phyloP scores from a whole-genome alignment of 1,140 invertebrate species.

The Vanessa atalanta region DNA sequence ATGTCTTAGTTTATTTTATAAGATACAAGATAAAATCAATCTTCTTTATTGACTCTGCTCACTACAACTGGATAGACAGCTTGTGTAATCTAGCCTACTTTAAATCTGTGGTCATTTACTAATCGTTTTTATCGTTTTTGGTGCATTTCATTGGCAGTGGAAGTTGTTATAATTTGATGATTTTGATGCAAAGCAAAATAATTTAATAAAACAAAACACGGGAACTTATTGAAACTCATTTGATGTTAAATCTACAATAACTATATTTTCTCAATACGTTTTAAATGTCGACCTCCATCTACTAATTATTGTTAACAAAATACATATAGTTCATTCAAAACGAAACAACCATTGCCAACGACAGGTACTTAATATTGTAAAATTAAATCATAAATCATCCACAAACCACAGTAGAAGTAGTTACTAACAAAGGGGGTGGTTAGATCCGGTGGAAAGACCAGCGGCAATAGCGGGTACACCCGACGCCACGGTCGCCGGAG shows the following conservation, averaged over 20 bases:
- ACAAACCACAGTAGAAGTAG: conserved; percentile 57
- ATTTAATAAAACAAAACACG: too few species aligned
- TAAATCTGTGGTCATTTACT: neutral
- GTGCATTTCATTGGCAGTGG: neutral
- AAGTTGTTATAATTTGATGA: too few species aligned
- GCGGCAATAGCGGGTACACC: conserved; percentile 82
- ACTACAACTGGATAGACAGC: too few species aligned
- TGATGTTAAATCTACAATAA: too few species aligned
- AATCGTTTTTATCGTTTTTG: neutral
- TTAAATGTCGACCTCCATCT: neutral
- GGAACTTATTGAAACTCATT: too few species aligned
- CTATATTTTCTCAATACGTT: too few species aligned
- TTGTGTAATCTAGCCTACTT: too few species aligned
- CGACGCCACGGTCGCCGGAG: conserved; percentile 84
- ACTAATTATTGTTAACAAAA: neutral
- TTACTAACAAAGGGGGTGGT: conserved; percentile 65
- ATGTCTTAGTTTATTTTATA: too few species aligned
- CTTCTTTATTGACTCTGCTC: too few species aligned
- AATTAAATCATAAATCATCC: conserved; percentile 31
- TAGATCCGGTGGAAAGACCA: conserved; percentile 78
- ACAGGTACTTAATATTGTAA: neutral
- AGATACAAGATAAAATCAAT: too few species aligned
- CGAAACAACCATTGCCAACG: neutral
- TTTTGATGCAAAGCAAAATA: too few species aligned
- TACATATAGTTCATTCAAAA: neutral